Conservation (phyloP, 2,797 vertebrate genomes). For the Pelochelys cantorii region DNA sequence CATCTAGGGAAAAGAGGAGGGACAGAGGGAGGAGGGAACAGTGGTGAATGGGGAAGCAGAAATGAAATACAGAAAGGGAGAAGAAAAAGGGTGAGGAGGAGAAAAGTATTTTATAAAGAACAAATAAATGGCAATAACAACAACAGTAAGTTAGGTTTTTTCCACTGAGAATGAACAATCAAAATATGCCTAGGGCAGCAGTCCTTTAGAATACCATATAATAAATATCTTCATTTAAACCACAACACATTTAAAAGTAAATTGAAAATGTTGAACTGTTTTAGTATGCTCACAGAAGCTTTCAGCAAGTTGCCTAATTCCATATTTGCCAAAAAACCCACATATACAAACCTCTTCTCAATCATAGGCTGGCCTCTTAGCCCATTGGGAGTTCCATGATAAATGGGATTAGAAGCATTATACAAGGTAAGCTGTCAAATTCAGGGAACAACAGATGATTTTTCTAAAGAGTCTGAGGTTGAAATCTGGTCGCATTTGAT, state of each 20-base stretch:
- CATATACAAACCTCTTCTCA: not conserved
- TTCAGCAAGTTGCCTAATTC: not conserved
- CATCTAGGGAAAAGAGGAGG: not conserved
- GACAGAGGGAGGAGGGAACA: not conserved
- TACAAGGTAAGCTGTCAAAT: not conserved
- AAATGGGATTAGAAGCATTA: not conserved
- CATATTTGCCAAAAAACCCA: not conserved
- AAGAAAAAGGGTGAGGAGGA: not conserved
- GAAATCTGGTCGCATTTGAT: not conserved
- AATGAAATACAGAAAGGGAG: not conserved
- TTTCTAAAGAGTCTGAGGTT: not conserved
- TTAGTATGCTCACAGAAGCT: not conserved
- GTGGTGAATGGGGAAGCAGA: not conserved
- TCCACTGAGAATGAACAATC: not conserved
- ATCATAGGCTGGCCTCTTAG: not conserved
- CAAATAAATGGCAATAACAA: not conserved
- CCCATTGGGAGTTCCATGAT: fast-evolving
- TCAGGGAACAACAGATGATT: not conserved
- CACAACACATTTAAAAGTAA: not conserved
- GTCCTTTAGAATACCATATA: not conserved
- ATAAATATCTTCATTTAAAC: not conserved
- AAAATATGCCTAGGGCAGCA: not conserved
- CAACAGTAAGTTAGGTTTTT: not conserved
- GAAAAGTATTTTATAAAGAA: not conserved
- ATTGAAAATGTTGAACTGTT: not conserved